Evolutionary conservation across 1,140 invertebrate species (phyloP).

Genomic region (Orchesella cincta): DNA sequence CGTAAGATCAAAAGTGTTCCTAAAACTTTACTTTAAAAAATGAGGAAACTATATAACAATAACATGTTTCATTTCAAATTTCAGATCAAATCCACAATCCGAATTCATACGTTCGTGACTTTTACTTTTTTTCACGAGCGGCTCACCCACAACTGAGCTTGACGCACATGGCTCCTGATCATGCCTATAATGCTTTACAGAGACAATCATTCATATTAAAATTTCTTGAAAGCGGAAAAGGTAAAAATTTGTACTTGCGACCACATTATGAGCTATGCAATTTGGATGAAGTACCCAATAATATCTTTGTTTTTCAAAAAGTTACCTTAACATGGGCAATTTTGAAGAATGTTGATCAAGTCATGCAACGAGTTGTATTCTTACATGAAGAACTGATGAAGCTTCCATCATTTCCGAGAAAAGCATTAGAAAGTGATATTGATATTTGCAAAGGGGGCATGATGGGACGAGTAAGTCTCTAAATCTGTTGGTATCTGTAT

Average conservation of each 20-base stretch:
- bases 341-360: conserved; percentile 67
- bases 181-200: conserved; percentile 88
- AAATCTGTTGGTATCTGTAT: too few species aligned
- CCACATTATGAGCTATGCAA: conserved; percentile 34
- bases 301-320: conserved; percentile 49
- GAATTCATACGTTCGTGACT: conserved; percentile 90
- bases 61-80: conserved; percentile 43
- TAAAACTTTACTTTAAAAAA: conserved; percentile 20
- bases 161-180: conserved; percentile 88
- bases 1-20: conserved; percentile 66
- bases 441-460: conserved; percentile 87
- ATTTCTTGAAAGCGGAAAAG: conserved; percentile 96
- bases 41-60: neutral
- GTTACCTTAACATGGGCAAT: conserved; percentile 85
- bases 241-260: conserved; percentile 57
- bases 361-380: conserved; percentile 95
- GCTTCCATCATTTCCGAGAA: conserved; percentile 94
- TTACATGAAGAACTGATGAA: conserved; percentile 99
- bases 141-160: conserved; percentile 96
- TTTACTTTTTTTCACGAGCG: conserved; percentile 98
- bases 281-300: too few species aligned
- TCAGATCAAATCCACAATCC: conserved; percentile 92
- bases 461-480: conserved; percentile 74
- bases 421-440: conserved; percentile 94
- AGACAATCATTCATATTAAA: conserved; percentile 89